Base-by-base conservation (phyloP, 1,140 invertebrate species). In the Episyrphus balteatus region DNA sequence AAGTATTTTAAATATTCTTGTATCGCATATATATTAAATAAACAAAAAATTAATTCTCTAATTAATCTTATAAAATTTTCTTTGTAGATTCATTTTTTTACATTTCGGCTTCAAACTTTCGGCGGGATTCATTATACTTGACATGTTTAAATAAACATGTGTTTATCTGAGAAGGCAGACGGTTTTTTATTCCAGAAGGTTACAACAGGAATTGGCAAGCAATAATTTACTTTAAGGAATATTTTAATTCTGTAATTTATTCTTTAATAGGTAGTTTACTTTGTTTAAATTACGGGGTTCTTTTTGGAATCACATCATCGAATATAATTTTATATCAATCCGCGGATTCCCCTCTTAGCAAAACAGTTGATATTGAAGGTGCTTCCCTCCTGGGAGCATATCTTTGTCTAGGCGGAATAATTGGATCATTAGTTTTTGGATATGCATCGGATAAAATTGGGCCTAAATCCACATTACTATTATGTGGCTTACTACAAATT, bases 251-350 rank as follows among this genome's bases (percentile, higher is more conserved):
- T 13, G 9, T 43, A n/a, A 42, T 21, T 3, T 31, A 39, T 41
- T 18, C 18, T 13, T 2, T 8, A 18, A 17, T 33, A 65, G 62
- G 62, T 19, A 64, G 56, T 42, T 32, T 65, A 41, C 34, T 65
- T 8, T 60, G 58, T 26, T 56, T 65, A 10, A 65, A 63, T 8
- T 65, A 66, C 44, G 62, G 62, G 7, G 26, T 65, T 0, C 54
- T 59, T 40, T 61, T 66, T 42, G 62, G 62, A 31, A 61, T 65
- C 0, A 65, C 62, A 0, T 60, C 62, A 3, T 50, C 62, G 0
- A 58, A 63, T 34, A 54, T 56, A 50, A 9, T 18, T 2, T 53
- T 65, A 15, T 65, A 65, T 26, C 53, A 59, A 31, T 60, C 50
- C 2, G 2, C 12, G 1, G 2, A 19, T 5, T 59, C 62, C 1